Percentiles rank a stretch among this genome's conserved stretches.
Conservation (phyloP, 2,888 invertebrate species). For the Stenotaenia linearis region DNA sequence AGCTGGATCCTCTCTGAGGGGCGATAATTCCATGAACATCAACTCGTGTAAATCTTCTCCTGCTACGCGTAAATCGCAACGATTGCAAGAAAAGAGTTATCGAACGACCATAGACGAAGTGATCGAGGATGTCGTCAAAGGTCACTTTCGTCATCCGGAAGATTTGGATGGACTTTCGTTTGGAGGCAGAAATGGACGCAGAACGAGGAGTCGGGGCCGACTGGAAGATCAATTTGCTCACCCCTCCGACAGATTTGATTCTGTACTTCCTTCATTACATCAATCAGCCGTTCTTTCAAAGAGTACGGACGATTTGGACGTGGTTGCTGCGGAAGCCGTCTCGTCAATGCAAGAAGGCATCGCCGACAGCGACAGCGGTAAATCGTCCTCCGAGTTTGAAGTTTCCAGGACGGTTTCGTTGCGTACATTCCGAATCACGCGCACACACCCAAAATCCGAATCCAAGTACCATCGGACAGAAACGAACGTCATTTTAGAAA, state of each 20-base stretch:
- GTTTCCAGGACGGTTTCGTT: conserved; percentile 33
- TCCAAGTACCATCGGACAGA: not conserved
- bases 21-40: not conserved
- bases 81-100: conserved; percentile 43
- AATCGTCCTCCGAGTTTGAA: conserved; percentile 29
- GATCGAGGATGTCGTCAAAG: conserved; percentile 81
- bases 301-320: not conserved
- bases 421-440: conserved; percentile 35
- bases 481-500: not conserved
- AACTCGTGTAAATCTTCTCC: conserved; percentile 29
- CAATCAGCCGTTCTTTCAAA: not conserved
- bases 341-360: not conserved
- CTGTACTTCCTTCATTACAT: not conserved
- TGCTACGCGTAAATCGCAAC: conserved; percentile 44
- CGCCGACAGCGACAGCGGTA: conserved; percentile 27
- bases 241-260: not conserved
- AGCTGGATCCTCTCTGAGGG: not conserved
- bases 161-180: conserved; percentile 24
- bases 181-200: conserved; percentile 17
- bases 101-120: conserved; percentile 76
- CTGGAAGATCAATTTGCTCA: conserved; percentile 32
- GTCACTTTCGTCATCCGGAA: conserved; percentile 45
- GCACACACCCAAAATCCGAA: conserved; percentile 34
- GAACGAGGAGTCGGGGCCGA: conserved; percentile 36
- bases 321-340: not conserved